Evolutionary conservation across 2,797 vertebrate species (phyloP), one percentile per base, ranked within the genome.

Genomic region (Rhynchotus rufescens): DNA sequence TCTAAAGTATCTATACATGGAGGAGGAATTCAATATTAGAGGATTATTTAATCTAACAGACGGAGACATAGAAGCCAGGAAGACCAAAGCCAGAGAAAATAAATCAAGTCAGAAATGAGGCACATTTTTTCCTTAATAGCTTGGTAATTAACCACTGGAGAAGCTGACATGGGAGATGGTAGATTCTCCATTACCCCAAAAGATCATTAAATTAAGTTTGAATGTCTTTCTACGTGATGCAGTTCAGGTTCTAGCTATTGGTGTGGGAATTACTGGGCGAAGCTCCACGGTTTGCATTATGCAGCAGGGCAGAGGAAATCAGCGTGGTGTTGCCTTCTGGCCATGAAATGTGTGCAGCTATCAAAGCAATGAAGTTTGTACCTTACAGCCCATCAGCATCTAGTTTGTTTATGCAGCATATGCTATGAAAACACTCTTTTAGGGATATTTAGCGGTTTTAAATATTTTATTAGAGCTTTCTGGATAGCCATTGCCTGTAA

Each of bases 81-180:
- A 87, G 59, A 47, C 15, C 23, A 32, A 16, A 87, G 52, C 38
- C 79, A 8, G 67, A 92, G 47, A 83, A 90, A 76, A 76, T 87
- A 88, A 74, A 51, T 12, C 26, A 42, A 54, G 25, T 21, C 84
- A 69, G 68, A 86, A 90, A 71, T 1, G 6, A 90, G 71, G 80
- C 36, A 89, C 45, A 84, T 89, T 89, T 93, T 93, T 93, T 89
- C 52, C 57, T 77, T 94, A 94, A 85, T 71, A 56, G 49, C 74
- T 57, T 76, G 81, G 84, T 92, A 95, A 95, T 94, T 94, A 95
- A 95, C 86, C 44, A 61, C 74, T 79, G 84, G 82, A 88, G 71
- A 65, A 87, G 74, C 60, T 87, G 69, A 67, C 80, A 56, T 51
- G 57, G 94, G 80, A 76, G 83, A 87, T 22, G 40, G 73, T 80